phyloP scores from a whole-genome alignment of 2,797 vertebrate genomes.

The Manis pentadactyla region DNA sequence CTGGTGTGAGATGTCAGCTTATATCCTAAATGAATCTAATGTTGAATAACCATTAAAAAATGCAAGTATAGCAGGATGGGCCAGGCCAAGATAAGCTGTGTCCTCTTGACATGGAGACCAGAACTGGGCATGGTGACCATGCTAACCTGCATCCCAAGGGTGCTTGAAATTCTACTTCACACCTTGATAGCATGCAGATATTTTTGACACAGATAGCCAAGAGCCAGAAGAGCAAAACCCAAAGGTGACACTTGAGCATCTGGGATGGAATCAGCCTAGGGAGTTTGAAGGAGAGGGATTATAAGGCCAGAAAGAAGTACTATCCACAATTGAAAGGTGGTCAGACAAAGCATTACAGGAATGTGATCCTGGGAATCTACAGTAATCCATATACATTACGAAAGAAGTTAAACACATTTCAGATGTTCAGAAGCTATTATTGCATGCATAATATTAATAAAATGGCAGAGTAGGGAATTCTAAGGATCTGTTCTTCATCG shows the following conservation, averaged over 20 bases:
- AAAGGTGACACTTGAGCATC: not conserved
- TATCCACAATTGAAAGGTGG: not conserved
- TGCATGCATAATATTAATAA: not conserved
- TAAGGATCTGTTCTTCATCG: too few species aligned
- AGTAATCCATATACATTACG: not conserved
- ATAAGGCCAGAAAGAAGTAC: not conserved
- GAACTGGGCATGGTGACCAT: not conserved
- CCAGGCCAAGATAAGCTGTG: not conserved
- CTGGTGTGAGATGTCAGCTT: not conserved
- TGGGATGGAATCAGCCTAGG: not conserved
- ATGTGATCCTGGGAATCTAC: not conserved
- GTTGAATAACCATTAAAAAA: not conserved
- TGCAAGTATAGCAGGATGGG: not conserved
- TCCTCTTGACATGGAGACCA: not conserved
- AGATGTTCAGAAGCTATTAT: not conserved
- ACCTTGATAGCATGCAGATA: not conserved
- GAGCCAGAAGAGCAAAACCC: not conserved
- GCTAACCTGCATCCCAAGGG: not conserved
- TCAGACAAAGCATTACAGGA: not conserved
- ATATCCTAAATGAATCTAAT: not conserved
- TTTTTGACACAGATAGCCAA: not conserved
- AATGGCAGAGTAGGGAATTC: not conserved
- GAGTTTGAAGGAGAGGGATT: not conserved
- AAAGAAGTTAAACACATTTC: not conserved
- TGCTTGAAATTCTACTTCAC: not conserved